Percentiles rank a stretch among this genome's conserved stretches.
Evolutionary conservation across 2,113 vertebrate genomes (phyloP).

Genomic region (Ptyas mucosa): DNA sequence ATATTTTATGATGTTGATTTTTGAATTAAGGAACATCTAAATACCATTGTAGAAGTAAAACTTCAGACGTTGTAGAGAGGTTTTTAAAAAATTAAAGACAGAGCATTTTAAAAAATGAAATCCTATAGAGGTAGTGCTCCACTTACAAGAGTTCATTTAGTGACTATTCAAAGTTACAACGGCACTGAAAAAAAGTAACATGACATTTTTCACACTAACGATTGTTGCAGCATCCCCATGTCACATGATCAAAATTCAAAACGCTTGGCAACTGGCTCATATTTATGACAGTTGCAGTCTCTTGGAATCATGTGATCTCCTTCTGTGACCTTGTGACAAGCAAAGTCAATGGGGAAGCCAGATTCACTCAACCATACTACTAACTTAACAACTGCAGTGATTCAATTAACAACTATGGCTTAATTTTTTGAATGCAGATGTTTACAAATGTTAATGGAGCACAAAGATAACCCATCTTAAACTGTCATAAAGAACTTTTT

Average conservation of each 20-base stretch:
- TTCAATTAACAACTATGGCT: neutral
- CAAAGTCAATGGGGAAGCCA: neutral
- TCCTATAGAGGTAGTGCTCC: neutral
- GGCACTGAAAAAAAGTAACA: neutral
- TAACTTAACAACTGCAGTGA: neutral
- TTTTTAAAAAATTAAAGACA: neutral
- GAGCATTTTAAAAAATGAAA: neutral
- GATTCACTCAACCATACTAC: neutral
- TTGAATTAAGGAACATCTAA: constrained; percentile 70
- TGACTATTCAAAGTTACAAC: neutral
- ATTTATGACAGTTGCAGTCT: neutral
- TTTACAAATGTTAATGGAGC: neutral
- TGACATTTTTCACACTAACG: neutral
- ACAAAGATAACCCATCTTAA: neutral
- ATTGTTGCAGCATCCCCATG: neutral
- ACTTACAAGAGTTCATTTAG: neutral
- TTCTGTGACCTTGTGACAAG: neutral
- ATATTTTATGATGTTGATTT: constrained; percentile 78
- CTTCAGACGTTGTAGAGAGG: neutral
- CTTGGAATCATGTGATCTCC: neutral
- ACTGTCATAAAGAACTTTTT: neutral
- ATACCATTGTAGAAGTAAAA: neutral
- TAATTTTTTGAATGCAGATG: neutral
- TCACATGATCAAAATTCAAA: neutral
- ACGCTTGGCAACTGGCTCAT: neutral